Evolutionary conservation across 2,888 invertebrate species (phyloP).

Genomic region (Tolmerus cingulatus): DNA sequence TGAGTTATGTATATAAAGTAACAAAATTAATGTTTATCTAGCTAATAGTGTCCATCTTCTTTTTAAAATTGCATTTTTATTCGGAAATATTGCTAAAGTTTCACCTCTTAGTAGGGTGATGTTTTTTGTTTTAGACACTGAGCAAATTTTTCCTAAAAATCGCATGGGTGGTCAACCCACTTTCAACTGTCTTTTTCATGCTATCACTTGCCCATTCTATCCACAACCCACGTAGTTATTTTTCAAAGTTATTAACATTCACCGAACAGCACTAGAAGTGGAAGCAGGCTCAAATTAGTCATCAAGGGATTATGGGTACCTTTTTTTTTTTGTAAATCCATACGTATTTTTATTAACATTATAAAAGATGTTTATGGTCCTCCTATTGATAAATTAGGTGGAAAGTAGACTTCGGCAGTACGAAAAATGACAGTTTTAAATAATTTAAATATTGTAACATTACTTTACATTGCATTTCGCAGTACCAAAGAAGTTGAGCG

Average conservation of each 20-base stretch:
- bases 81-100: not conserved
- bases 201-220: not conserved
- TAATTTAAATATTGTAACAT: too few species aligned
- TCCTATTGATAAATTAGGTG: too few species aligned
- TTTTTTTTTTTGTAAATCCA: not conserved
- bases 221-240: not conserved
- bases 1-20: not conserved
- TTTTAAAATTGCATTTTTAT: not conserved
- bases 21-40: not conserved
- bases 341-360: not conserved
- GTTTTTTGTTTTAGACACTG: too few species aligned
- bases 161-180: not conserved
- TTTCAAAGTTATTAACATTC: not conserved
- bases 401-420: too few species aligned
- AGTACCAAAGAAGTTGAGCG: too few species aligned
- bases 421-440: too few species aligned
- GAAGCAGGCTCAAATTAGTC: not conserved
- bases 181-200: not conserved
- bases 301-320: not conserved
- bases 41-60: not conserved
- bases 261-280: not conserved
- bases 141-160: not conserved
- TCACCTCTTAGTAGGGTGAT: too few species aligned
- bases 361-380: too few species aligned
- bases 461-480: too few species aligned